Evolutionary conservation across 1,140 invertebrate species (phyloP).

Genomic region (Drosophila tsacasi): DNA sequence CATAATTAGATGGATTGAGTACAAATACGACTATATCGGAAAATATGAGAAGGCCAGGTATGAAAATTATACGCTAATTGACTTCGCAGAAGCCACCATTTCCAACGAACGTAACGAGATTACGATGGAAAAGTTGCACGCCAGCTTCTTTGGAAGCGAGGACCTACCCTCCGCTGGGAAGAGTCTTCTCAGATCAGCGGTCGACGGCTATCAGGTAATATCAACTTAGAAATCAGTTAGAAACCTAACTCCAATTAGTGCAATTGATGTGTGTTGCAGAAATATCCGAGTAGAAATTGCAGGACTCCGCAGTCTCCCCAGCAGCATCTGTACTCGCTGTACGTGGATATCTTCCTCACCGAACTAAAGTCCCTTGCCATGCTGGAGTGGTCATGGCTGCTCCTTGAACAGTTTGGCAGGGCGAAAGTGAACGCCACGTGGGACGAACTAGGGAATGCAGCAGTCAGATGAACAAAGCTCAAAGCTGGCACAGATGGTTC

Average conservation of each 20-base stretch:
- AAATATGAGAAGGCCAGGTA: neutral
- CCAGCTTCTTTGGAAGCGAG: neutral
- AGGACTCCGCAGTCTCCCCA: conserved; percentile 91
- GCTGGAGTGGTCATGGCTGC: conserved; percentile 94
- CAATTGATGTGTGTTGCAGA: neutral
- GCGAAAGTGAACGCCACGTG: conserved; percentile 90
- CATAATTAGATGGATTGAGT: neutral
- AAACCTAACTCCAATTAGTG: neutral
- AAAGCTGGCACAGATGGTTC: conserved; percentile 94
- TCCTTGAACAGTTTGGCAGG: conserved; percentile 91
- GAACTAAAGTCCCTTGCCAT: conserved; percentile 94
- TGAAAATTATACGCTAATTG: neutral
- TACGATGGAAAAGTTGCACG: neutral
- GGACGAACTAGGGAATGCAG: conserved; percentile 87
- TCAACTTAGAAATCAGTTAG: neutral
- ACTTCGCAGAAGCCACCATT: neutral
- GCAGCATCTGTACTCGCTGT: conserved; percentile 92
- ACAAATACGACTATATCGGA: neutral
- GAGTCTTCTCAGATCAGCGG: neutral
- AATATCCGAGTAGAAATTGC: conserved; percentile 87
- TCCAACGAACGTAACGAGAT: neutral
- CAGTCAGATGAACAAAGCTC: conserved; percentile 88
- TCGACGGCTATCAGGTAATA: neutral
- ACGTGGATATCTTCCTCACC: conserved; percentile 90
- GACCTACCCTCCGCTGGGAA: no score